Percentiles rank a stretch among this genome's conserved stretches.
These are phyloP conservation scores for Alviniconcha strummeri DNA, from an alignment of 2,888 invertebrate genomes.

Conservation along the genomic window DNA sequence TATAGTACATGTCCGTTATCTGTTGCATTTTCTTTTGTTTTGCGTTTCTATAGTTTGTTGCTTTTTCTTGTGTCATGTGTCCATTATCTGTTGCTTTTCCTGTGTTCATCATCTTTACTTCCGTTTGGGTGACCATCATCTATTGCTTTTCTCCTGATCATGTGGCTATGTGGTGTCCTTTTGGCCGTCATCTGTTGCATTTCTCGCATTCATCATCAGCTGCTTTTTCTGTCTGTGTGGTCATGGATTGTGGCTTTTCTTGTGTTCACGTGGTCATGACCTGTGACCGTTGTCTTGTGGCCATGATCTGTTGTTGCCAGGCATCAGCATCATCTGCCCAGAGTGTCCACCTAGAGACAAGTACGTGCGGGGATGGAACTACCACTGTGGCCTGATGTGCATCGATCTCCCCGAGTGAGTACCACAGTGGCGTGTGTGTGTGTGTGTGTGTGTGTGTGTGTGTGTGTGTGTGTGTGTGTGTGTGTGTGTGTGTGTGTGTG, in stretches of 20 bases:
- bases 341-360: constrained; percentile 59
- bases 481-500: constrained; percentile 23
- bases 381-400: constrained; percentile 63
- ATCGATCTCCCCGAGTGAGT: constrained; percentile 58
- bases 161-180: no score
- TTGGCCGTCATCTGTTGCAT: no score
- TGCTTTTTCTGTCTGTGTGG: no score
- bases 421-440: constrained; percentile 26
- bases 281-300: constrained; percentile 52
- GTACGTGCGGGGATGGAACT: constrained; percentile 65
- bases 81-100: no score
- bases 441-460: constrained; percentile 10
- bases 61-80: no score
- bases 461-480: constrained; percentile 23
- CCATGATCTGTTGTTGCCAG: constrained; percentile 45
- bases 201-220: no score
- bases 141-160: no score
- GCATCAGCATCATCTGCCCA: constrained; percentile 56
- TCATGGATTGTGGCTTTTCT: background rate
- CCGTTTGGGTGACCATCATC: no score
- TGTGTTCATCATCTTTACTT: no score
- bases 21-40: no score
- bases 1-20: no score
- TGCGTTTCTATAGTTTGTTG: no score
- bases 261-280: constrained; percentile 31